Evolutionary conservation across 2,113 vertebrate species (phyloP).

Genomic region (Malaclemys terrapin): DNA sequence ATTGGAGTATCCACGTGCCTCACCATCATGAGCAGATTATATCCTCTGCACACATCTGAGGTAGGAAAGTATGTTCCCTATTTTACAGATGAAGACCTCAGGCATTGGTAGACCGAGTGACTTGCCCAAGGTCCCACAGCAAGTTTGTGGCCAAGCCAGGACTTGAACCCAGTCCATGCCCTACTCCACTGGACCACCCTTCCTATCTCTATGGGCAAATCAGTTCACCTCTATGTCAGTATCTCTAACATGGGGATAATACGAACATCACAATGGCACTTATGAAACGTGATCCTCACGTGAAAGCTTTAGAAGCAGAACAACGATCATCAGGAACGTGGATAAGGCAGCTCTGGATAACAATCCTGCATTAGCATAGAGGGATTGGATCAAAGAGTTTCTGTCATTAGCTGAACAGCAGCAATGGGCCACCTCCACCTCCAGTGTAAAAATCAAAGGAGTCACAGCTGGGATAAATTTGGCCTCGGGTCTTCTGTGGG

Average conservation of each 20-base stretch:
- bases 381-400: background rate
- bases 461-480: background rate
- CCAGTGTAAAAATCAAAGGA: background rate
- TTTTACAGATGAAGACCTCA: background rate
- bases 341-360: background rate
- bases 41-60: background rate
- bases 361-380: background rate
- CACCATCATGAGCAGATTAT: background rate
- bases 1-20: accelerated
- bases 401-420: background rate
- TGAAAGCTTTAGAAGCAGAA: background rate
- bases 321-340: background rate
- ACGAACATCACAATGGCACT: background rate
- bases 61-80: background rate
- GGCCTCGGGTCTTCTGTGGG: background rate
- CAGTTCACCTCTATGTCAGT: background rate
- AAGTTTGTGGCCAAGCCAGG: background rate
- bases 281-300: background rate
- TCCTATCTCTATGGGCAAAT: background rate
- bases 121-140: background rate
- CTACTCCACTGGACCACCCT: background rate
- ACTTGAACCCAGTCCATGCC: background rate
- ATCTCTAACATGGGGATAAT: background rate
- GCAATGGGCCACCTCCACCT: background rate
- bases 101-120: background rate